Evolutionary conservation across 2,797 vertebrate genomes (phyloP).

Genomic region (Ctenochaetus hawaiiensis): DNA sequence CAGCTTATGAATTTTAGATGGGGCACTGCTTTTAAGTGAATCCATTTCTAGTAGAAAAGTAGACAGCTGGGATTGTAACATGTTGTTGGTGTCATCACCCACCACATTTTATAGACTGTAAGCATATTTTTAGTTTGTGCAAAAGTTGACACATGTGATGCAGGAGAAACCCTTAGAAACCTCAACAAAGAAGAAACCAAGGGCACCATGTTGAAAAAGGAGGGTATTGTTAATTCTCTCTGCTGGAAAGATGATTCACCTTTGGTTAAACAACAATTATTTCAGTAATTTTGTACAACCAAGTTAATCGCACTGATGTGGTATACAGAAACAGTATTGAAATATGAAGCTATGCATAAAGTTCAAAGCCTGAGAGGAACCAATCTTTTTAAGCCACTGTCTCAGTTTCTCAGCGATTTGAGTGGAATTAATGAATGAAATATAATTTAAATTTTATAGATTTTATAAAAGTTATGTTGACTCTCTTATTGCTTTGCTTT

Average conservation of each 20-base stretch:
- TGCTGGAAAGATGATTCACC: background rate
- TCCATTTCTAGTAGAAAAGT: conserved; percentile 73
- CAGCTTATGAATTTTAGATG: conserved; percentile 82
- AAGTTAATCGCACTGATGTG: conserved; percentile 8
- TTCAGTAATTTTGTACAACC: background rate
- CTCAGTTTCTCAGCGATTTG: conserved; percentile 5
- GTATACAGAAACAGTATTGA: background rate
- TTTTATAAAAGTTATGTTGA: conserved; percentile 16
- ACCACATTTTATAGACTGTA: conserved; percentile 47
- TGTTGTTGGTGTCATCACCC: conserved; percentile 19
- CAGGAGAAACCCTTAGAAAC: background rate
- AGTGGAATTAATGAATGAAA: conserved; percentile 24
- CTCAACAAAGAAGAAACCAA: background rate
- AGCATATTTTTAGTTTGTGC: conserved; percentile 61
- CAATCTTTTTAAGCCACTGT: background rate
- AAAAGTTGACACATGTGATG: conserved; percentile 21
- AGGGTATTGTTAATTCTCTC: background rate
- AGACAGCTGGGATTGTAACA: conserved; percentile 60
- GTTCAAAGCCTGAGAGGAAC: background rate
- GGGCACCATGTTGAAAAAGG: background rate
- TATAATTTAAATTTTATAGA: conserved; percentile 9
- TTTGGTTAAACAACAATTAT: background rate
- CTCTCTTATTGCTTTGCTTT: background rate
- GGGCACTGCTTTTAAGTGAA: conserved; percentile 70
- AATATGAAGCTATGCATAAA: conserved; percentile 13